Evolutionary conservation across 2,797 vertebrate genomes (phyloP).

Genomic region (Cryptoblepharus egeriae): DNA sequence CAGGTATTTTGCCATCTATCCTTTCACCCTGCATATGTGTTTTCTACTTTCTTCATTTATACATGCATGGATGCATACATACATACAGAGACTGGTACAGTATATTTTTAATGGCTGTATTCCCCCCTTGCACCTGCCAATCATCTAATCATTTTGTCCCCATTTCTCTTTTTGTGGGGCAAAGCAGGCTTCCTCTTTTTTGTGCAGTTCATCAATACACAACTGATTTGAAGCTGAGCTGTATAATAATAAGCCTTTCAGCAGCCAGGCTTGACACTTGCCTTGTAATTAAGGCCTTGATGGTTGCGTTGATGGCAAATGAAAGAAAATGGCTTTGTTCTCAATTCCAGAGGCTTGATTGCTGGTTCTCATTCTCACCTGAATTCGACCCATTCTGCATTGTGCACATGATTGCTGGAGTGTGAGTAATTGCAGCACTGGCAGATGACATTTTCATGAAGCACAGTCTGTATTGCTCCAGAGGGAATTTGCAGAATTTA

Average conservation of each 20-base stretch:
- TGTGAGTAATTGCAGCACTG: constrained; percentile 89
- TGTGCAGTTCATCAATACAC: constrained; percentile 82
- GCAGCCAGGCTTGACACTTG: constrained; percentile 85
- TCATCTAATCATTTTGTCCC: constrained; percentile 62
- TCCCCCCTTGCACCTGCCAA: constrained; percentile 56
- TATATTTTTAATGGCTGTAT: constrained; percentile 45
- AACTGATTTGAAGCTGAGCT: constrained; percentile 88
- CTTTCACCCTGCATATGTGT: constrained; percentile 8
- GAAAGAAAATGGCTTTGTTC: constrained; percentile 91
- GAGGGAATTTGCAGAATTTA: constrained; percentile 78
- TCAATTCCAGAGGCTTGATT: constrained; percentile 91
- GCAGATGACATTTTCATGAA: constrained; percentile 88
- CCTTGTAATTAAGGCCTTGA: constrained; percentile 96
- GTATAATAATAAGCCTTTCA: constrained; percentile 89
- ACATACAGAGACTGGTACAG: constrained; percentile 20
- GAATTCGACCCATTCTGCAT: constrained; percentile 89
- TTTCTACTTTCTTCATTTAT: background rate
- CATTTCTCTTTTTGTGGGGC: constrained; percentile 64
- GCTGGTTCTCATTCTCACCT: constrained; percentile 94
- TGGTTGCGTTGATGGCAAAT: constrained; percentile 92
- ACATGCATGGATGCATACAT: too few relatives aligned
- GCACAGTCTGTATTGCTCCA: constrained; percentile 75
- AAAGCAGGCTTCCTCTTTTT: constrained; percentile 75
- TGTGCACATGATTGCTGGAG: constrained; percentile 91
- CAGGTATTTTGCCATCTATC: constrained; percentile 39